phyloP scores from a whole-genome alignment of 2,113 vertebrate genomes.

The Trichomycterus rosablanca region DNA sequence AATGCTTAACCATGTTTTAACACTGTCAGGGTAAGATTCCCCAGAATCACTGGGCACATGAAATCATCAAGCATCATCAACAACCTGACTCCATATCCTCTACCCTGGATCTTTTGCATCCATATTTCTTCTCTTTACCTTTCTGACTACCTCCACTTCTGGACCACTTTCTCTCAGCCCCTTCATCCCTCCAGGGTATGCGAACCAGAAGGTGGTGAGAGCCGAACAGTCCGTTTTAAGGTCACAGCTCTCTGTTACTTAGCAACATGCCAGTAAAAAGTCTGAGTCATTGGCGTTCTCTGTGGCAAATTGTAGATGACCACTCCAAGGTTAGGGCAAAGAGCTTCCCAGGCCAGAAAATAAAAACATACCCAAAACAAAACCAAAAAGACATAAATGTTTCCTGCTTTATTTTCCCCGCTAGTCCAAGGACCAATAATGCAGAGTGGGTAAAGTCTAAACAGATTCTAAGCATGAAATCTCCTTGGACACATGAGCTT shows the following conservation, averaged over 20 bases:
- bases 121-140: not conserved
- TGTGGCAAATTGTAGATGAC: constrained; percentile 7
- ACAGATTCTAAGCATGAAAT: not conserved
- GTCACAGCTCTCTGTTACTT: constrained; percentile 39
- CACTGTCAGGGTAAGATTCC: no score
- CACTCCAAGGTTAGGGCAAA: constrained; percentile 29
- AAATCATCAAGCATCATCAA: constrained; percentile 17
- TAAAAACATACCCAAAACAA: constrained; percentile 5
- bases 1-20: no score
- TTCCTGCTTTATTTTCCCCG: not conserved
- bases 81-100: not conserved
- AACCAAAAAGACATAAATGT: not conserved
- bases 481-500: not conserved
- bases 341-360: not conserved
- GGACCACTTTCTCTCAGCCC: not conserved
- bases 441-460: not conserved
- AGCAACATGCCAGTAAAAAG: constrained; percentile 41
- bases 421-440: not conserved
- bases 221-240: constrained; percentile 25
- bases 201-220: constrained; percentile 17
- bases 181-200: not conserved
- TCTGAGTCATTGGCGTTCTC: constrained; percentile 28
- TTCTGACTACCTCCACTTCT: not conserved
- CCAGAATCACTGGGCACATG: no score
- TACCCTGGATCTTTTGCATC: not conserved